Evolutionary conservation across 2,888 invertebrate genomes (phyloP).

Genomic region (Drosophila peninsularis): DNA sequence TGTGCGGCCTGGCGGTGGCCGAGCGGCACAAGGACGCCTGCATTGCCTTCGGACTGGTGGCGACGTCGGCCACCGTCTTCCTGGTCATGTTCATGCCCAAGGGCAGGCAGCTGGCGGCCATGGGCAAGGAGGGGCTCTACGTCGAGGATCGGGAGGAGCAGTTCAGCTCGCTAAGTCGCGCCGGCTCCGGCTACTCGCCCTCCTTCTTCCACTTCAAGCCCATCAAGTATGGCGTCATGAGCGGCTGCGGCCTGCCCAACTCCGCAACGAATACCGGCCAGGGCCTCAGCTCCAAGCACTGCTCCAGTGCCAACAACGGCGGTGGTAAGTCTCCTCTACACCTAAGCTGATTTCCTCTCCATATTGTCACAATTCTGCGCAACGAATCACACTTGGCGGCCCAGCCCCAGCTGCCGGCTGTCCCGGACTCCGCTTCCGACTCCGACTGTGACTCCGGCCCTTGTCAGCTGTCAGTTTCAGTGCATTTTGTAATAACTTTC

Average conservation of each 20-base stretch:
- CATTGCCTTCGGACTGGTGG: slow-evolving; percentile 94
- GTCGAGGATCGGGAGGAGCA: slow-evolving; percentile 93
- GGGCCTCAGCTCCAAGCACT: slow-evolving; percentile 86
- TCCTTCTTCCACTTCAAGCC: slow-evolving; percentile 97
- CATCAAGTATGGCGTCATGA: slow-evolving; percentile 90
- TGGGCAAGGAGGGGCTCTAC: slow-evolving; percentile 94
- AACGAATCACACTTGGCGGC: slow-evolving; percentile 37
- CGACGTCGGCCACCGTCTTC: slow-evolving; percentile 93
- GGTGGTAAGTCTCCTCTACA: slow-evolving; percentile 75
- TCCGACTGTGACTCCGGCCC: slow-evolving; percentile 14
- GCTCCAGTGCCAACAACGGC: slow-evolving; percentile 82
- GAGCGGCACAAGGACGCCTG: slow-evolving; percentile 94
- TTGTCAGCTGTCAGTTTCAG: slow-evolving; percentile 69
- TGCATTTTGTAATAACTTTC: slow-evolving; percentile 75
- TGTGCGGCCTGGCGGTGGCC: slow-evolving; percentile 91
- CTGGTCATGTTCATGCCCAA: slow-evolving; percentile 97
- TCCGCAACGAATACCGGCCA: slow-evolving; percentile 84
- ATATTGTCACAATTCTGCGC: slow-evolving; percentile 54
- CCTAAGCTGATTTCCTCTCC: slow-evolving; percentile 3
- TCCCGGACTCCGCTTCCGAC: slow-evolving; percentile 10
- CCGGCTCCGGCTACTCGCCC: slow-evolving; percentile 94
- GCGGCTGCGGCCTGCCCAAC: slow-evolving; percentile 85
- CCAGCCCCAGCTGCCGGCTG: slow-evolving; percentile 35
- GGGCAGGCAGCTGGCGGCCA: slow-evolving; percentile 95
- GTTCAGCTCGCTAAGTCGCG: slow-evolving; percentile 91